Evolutionary conservation across 2,888 invertebrate species (phyloP), one percentile per base, ranked within the genome.

Genomic region (Danaus chrysippus): DNA sequence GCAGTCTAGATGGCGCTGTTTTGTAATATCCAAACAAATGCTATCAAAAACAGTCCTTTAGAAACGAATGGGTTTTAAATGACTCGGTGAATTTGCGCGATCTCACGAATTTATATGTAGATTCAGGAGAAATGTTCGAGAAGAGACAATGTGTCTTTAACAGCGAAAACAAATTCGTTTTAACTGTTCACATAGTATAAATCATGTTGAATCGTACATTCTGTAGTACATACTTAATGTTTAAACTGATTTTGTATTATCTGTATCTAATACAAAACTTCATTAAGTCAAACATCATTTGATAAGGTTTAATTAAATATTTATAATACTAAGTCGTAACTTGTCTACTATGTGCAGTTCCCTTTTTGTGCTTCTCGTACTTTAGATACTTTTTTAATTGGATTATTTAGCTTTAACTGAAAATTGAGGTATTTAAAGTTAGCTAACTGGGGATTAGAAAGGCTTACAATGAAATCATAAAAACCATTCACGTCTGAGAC

Each of bases 31-130:
- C 46, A 44, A 52, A 61, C 17, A 5, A 34, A 46, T 34, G 54
- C 58, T 54, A 46, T 55, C 58, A 49, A 49, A 78, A 80, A 75
- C 54, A 54, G 54, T 34, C 76, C 71, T 82, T 79, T 78, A 79
- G 83, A 86, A 84, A 82, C 81, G 82, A 86, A 86, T 85, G 84
- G 85, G 76, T 86, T 86, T 87, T 86, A 88, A 88, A 88, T 89
- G 87, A 88, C 86, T 85, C 76, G 78, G 83, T 82, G 87, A 88
- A 87, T 89, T 87, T 87, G 84, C 77, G 83, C 82, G 85, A 86
- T 85, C 82, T 86, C 83, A 81, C 86, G 84, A 87, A 86, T 86
- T 84, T 86, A 84, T 86, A 86, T 86, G 84, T 81, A 86, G 86
- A 86, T 86, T 86, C 83, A 86, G 81, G 83, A 77, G 84, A 84